Percentiles rank a stretch among this genome's conserved stretches.
Conservation (phyloP, 2,797 vertebrate species). For the Vipera latastei region DNA sequence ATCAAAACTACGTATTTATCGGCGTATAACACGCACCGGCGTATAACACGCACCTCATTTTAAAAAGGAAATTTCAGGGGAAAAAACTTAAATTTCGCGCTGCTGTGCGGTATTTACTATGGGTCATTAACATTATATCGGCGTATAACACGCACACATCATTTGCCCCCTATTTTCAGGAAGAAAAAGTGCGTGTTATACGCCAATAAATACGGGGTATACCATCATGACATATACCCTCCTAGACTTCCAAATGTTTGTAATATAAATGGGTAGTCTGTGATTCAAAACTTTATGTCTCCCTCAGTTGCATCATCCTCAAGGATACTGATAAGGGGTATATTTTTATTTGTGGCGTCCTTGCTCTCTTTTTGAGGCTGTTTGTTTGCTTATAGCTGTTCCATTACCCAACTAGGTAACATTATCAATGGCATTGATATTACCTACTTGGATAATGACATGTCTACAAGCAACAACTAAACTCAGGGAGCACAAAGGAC, state of each 20-base stretch:
- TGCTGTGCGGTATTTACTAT: too few species aligned
- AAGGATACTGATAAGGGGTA: not conserved
- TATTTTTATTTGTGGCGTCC: not conserved
- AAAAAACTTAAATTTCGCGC: too few species aligned
- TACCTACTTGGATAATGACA: not conserved
- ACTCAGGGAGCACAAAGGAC: not conserved
- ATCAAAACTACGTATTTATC: too few species aligned
- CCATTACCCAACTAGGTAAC: not conserved
- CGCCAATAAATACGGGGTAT: too few species aligned
- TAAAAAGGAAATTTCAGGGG: too few species aligned
- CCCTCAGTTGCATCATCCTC: not conserved
- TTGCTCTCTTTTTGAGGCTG: not conserved
- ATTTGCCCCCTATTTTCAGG: too few species aligned
- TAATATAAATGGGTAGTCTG: not conserved
- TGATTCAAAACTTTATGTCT: not conserved
- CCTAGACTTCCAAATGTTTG: not conserved
- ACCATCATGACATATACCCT: too few species aligned
- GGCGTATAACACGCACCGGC: too few species aligned
- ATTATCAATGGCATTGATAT: not conserved
- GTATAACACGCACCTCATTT: too few species aligned
- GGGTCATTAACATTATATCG: too few species aligned
- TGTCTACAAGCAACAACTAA: not conserved
- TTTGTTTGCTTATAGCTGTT: not conserved
- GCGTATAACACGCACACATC: too few species aligned
- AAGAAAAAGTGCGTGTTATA: too few species aligned